These are phyloP conservation scores for Papilio elwesi DNA, from an alignment of 2,888 invertebrate species.

Conservation along the genomic window DNA sequence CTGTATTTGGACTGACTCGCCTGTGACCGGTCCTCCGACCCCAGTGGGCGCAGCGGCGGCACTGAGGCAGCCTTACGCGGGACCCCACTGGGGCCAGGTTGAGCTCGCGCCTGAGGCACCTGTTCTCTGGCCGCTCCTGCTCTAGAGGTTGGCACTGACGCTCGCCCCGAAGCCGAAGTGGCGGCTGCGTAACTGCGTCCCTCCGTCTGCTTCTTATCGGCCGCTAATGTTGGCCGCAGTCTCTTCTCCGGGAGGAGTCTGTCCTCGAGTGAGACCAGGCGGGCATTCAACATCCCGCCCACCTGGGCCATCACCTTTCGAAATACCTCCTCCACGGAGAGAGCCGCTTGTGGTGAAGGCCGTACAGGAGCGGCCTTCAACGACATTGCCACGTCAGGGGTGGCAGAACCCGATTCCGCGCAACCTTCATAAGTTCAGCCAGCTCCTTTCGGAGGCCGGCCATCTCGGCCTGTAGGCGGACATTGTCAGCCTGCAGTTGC, in stretches of 20 bases:
- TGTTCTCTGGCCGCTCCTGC: not conserved
- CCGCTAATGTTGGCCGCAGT: not conserved
- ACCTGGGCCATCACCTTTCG: no score
- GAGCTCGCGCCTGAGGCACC: not conserved
- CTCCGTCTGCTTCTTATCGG: not conserved
- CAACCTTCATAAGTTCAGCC: not conserved
- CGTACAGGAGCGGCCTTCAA: not conserved
- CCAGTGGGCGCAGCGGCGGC: not conserved
- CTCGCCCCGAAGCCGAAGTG: not conserved
- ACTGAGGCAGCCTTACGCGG: not conserved
- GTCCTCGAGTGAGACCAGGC: not conserved
- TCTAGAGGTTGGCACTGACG: not conserved
- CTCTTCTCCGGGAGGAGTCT: not conserved
- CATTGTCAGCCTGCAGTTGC: not conserved
- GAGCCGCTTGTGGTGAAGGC: not conserved
- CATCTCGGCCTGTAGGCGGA: not conserved
- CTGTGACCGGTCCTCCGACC: not conserved
- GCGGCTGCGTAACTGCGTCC: not conserved
- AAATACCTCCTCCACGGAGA: not conserved
- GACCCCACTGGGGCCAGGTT: not conserved
- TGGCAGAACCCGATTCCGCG: not conserved
- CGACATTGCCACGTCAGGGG: not conserved
- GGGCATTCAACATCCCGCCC: conserved; percentile 5
- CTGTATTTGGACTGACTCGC: no score
- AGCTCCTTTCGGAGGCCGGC: not conserved